Conservation (phyloP, 2,113 vertebrate species). For the Pandion haliaetus region DNA sequence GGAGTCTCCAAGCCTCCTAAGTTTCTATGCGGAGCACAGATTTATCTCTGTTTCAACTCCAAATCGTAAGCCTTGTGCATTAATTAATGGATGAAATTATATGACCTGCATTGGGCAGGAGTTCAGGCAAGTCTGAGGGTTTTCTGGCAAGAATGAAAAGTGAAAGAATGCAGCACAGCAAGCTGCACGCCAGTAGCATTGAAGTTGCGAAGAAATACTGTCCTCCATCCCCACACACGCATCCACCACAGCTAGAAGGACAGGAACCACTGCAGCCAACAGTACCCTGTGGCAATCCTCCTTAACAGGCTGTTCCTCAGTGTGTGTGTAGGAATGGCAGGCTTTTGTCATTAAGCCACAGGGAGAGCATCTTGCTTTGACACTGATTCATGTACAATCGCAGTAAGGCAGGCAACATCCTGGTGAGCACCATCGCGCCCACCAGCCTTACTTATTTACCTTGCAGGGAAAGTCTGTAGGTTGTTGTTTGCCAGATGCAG, state of each 20-base stretch:
- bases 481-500: constrained; percentile 94
- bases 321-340: neutral
- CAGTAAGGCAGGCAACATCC: neutral
- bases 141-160: neutral
- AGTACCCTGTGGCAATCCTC: neutral
- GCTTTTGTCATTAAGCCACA: neutral
- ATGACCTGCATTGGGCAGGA: neutral
- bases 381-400: accelerated
- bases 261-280: neutral
- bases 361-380: neutral
- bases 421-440: neutral
- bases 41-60: neutral
- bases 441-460: constrained; percentile 68
- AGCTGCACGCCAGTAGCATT: neutral
- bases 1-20: neutral
- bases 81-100: neutral
- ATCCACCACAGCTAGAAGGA: neutral
- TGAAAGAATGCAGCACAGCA: neutral
- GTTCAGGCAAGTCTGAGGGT: neutral
- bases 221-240: neutral
- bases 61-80: neutral
- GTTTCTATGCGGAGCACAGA: neutral
- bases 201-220: neutral
- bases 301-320: neutral
- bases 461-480: constrained; percentile 91